A percentile compares a stretch with the other conserved stretches of the same genome.
phyloP scores from a whole-genome alignment of 2,888 invertebrate species.

The Invenusta paracnida region DNA sequence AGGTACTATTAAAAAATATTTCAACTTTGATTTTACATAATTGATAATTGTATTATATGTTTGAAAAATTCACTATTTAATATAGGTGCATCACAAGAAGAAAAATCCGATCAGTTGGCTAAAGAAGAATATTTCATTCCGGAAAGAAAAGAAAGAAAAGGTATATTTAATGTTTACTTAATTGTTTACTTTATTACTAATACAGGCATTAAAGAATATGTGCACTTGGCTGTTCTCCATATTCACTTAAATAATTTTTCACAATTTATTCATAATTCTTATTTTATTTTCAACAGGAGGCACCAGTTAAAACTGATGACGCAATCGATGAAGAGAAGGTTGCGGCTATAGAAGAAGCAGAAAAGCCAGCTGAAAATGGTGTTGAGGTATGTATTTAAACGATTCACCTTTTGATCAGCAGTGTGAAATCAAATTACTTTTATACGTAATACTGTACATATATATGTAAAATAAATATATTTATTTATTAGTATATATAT shows the following conservation, averaged over 20 bases:
- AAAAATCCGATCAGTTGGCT: background rate
- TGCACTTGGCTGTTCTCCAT: background rate
- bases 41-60: no score
- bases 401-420: no score
- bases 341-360: background rate
- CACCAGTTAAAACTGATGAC: background rate
- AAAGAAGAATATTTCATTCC: constrained; percentile 5
- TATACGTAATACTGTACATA: no score
- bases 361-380: background rate
- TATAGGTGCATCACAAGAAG: background rate
- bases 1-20: no score
- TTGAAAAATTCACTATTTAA: background rate
- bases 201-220: background rate
- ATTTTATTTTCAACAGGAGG: background rate
- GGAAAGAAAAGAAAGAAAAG: constrained; percentile 5
- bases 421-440: no score
- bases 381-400: background rate
- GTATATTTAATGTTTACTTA: background rate
- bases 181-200: background rate
- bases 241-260: background rate
- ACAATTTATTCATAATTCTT: background rate
- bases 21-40: no score
- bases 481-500: no score
- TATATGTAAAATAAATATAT: no score
- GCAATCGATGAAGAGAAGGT: background rate